Base-by-base conservation (phyloP, 2,797 vertebrate species). In the Zenarchopterus dispar region DNA sequence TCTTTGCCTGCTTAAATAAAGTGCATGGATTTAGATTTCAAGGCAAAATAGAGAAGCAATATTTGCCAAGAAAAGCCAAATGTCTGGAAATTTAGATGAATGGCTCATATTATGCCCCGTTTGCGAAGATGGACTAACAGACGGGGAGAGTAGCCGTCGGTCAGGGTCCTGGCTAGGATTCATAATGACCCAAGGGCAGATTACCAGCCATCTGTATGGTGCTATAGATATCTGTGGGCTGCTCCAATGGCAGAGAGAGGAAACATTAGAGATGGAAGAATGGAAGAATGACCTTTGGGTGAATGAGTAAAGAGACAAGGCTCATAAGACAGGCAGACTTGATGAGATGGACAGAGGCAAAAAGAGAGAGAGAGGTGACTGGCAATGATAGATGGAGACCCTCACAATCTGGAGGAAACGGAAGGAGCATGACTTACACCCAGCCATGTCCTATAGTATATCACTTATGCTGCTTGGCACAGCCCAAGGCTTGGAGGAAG, bases 321-420 rank as follows among this genome's bases (percentile, higher is more conserved):
- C 87, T 84, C 75, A 82, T 66, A 80, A 74, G 78, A 87, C 57
- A 84, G 81, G 81, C 64, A 46, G 68, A 62, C 70, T 18, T 28
- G 56, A 48, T 64, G 70, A 81, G 82, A 84, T 60, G 48, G 67
- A 85, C 74, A 83, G 64, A 81, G 64, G 69, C 66, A 75, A 67
- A 75, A 58, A 68, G 54, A 62, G 62, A 72, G 15, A 22, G 22
- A 36, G 75, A 68, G 77, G 71, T 87, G 88, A 91, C 82, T 90
- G 88, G 91, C 80, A 80, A 82, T 94, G 92, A 94, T 91, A 64
- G 89, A 94, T 93, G 86, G 84, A 87, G 86, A 88, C 67, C 82
- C 90, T 86, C 78, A 81, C 82, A 85, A 89, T 88, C 84, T 81
- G 76, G 81, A 84, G 89, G 90, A 91, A 91, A 84, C 84, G 87